These are phyloP conservation scores for Tragulus kanchil DNA, from an alignment of 2,113 vertebrate species.

Conservation along the genomic window DNA sequence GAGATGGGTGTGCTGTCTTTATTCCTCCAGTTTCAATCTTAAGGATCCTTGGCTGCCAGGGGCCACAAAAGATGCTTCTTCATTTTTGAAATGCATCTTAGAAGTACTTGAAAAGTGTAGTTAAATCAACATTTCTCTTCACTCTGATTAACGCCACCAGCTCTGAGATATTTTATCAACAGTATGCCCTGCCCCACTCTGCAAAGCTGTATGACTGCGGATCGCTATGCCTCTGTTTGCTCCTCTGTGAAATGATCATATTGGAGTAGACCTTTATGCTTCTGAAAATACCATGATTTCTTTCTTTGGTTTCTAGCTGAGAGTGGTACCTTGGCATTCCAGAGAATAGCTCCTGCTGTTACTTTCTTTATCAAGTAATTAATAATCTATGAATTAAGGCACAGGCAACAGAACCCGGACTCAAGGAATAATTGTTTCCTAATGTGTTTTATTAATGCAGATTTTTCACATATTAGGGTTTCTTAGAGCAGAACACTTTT, in stretches of 20 bases:
- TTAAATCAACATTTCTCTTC: conserved; percentile 31
- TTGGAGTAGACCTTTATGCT: background rate
- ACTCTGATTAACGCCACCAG: background rate
- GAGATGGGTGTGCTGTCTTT: background rate
- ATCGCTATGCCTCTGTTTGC: background rate
- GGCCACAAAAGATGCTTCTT: conserved; percentile 18
- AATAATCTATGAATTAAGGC: conserved; percentile 38
- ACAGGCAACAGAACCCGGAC: background rate
- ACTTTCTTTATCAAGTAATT: background rate
- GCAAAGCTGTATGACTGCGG: background rate
- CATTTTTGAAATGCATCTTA: background rate
- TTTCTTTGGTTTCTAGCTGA: background rate
- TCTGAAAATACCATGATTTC: background rate
- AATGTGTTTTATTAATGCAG: background rate
- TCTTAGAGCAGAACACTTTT: background rate
- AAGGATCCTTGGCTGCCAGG: background rate
- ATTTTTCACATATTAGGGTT: conserved; percentile 20
- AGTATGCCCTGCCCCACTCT: background rate
- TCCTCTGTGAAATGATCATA: background rate
- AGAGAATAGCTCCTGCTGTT: background rate
- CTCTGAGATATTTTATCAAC: background rate
- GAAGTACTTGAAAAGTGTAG: conserved; percentile 15
- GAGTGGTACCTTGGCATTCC: background rate
- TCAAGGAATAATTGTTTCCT: background rate
- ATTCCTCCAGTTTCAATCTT: background rate